These are phyloP conservation scores for Tetramorium simillimum DNA, from an alignment of 1,140 invertebrate genomes.

Conservation along the genomic window DNA sequence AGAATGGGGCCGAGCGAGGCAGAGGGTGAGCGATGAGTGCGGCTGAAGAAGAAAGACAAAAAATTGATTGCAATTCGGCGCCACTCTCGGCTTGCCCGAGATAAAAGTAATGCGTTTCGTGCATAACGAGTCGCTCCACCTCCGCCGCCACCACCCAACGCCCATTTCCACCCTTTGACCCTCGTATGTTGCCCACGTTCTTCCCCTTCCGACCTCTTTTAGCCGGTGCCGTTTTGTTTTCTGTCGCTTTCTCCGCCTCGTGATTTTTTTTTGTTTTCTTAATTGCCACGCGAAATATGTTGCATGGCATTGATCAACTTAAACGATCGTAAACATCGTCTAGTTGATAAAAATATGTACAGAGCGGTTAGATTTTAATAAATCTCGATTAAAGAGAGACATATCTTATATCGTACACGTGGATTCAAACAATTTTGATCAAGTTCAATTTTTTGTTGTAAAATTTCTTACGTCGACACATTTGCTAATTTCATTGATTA, in stretches of 20 bases:
- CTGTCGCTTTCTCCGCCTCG: slow-evolving; percentile 65
- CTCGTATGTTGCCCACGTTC: slow-evolving; percentile 69
- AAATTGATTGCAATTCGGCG: slow-evolving; percentile 83
- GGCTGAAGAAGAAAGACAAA: slow-evolving; percentile 76
- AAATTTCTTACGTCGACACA: background rate
- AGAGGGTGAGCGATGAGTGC: slow-evolving; percentile 71
- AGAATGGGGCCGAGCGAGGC: slow-evolving; percentile 58
- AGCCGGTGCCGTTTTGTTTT: slow-evolving; percentile 45
- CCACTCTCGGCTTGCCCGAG: slow-evolving; percentile 77
- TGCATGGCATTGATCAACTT: slow-evolving; percentile 7
- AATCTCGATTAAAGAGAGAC: background rate
- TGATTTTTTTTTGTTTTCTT: slow-evolving; percentile 60
- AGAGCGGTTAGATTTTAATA: background rate
- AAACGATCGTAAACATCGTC: background rate
- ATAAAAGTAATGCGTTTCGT: slow-evolving; percentile 81
- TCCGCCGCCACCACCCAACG: slow-evolving; percentile 43
- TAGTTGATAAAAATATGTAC: background rate
- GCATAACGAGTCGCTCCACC: slow-evolving; percentile 77
- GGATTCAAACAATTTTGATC: background rate
- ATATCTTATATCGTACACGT: background rate
- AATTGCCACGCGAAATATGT: slow-evolving; percentile 13
- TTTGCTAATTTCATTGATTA: background rate
- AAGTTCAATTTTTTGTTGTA: background rate
- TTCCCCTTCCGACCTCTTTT: slow-evolving; percentile 49
- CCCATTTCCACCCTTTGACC: slow-evolving; percentile 65